Evolutionary conservation across 1,140 invertebrate genomes (phyloP), one percentile per base, ranked within the genome.

Genomic region (Aleiodes sp.): DNA sequence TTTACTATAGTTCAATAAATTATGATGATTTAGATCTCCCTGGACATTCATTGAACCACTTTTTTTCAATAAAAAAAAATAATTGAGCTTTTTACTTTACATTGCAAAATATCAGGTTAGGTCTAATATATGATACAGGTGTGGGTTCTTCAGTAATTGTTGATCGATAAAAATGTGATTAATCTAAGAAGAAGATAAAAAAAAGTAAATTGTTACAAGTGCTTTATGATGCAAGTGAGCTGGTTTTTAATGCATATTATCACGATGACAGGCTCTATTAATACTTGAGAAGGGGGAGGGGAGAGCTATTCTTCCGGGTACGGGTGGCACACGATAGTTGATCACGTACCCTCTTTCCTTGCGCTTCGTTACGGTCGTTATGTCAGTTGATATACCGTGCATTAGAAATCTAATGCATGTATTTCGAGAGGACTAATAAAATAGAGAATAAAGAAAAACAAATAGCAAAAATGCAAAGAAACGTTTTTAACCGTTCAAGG

Each of bases 281-380:
- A 46, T 39, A 68, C 37, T 62, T 33, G 16, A 35, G 39, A 24
- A 19, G 29, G 35, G 41, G 24, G n/a, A n/a, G n/a, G 43, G 28
- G 19, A 26, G 24, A 24, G 24, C 21, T 59, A 62, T 68, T 68
- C 66, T 68, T 68, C 66, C 66, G 59, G 66, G 66, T 68, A 46
- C 10, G 1, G 21, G 7, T 52, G 46, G 46, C 46, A 4, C 21
- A 24, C 21, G 21, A 52, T 52, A n/a, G n/a, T n/a, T 3, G 9
- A 52, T 9, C 46, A 21, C 19, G n/a, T 52, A 52, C 46, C 46
- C 46, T 52, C 41, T 64, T 31, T 64, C 62, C 62, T 64, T 29
- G 57, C 43, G 35, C 57, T 68, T 61, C 57, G 65, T 61, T 68
- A 61, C 37, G 33, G 16, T 68, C 28, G 37, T 59, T 67, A 37